phyloP scores from a whole-genome alignment of 2,797 vertebrate species.

The Trichosurus vulpecula region DNA sequence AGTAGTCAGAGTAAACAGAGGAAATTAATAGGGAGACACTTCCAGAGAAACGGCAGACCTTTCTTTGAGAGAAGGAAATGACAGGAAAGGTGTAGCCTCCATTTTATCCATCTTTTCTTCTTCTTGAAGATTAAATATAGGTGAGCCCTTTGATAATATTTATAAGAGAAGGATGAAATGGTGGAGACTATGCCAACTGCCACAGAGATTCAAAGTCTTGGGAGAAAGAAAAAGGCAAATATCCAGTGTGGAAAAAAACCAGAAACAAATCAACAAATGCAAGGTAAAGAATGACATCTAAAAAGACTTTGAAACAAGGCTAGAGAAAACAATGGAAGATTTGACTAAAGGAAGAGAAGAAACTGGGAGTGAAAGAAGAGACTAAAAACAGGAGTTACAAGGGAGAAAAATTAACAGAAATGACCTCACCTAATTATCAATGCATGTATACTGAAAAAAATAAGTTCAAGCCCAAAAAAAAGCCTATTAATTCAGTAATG shows the following conservation, averaged over 20 bases:
- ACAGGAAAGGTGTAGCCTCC: slow-evolving; percentile 4
- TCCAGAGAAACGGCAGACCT: slow-evolving; percentile 33
- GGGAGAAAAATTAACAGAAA: not conserved
- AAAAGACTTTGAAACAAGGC: slow-evolving; percentile 56
- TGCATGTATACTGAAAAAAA: slow-evolving; percentile 28
- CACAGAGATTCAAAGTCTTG: slow-evolving; percentile 28
- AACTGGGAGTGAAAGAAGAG: slow-evolving; percentile 6
- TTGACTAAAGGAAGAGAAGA: not conserved
- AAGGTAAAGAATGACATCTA: slow-evolving; percentile 57
- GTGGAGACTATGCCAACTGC: slow-evolving; percentile 55
- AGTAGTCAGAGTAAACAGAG: slow-evolving; percentile 44
- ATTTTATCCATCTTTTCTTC: slow-evolving; percentile 31
- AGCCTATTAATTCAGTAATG: not conserved
- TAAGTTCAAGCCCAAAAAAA: slow-evolving; percentile 35
- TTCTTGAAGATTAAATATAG: slow-evolving; percentile 40
- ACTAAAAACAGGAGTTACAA: slow-evolving; percentile 16
- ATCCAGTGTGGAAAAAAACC: slow-evolving; percentile 35
- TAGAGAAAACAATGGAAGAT: slow-evolving; percentile 25
- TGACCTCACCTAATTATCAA: slow-evolving; percentile 29
- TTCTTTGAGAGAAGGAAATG: slow-evolving; percentile 51
- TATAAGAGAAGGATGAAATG: slow-evolving; percentile 47
- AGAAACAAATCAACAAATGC: slow-evolving; percentile 49
- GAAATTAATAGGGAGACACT: slow-evolving; percentile 40
- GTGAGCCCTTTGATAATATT: slow-evolving; percentile 59
- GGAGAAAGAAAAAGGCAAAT: slow-evolving; percentile 52